Percentiles rank a stretch among this genome's conserved stretches.
phyloP scores from a whole-genome alignment of 2,797 vertebrate genomes.

The Eutrigla gurnardus region DNA sequence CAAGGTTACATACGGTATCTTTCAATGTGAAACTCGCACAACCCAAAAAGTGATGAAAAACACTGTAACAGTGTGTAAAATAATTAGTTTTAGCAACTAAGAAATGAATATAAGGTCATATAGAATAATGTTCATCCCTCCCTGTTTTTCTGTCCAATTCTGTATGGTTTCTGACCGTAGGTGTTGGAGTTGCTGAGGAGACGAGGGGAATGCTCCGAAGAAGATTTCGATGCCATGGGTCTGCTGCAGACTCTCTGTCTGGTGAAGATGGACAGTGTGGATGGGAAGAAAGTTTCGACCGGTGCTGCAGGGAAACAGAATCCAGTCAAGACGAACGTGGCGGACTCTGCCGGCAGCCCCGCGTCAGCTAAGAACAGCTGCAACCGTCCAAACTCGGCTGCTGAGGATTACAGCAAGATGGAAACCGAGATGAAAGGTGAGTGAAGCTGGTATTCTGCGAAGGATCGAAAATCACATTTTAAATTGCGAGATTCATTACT shows the following conservation, averaged over 20 bases:
- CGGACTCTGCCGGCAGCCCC: background rate
- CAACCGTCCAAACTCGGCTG: background rate
- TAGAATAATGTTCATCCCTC: no score
- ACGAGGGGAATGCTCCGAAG: conserved; percentile 71
- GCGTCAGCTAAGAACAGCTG: background rate
- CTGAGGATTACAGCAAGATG: conserved; percentile 5
- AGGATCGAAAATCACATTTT: background rate
- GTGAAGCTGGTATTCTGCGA: background rate
- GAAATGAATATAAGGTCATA: no score
- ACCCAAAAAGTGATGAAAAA: no score
- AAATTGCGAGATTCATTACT: background rate
- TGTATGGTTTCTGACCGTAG: conserved; percentile 38
- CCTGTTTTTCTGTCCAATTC: no score
- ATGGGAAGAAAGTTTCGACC: conserved; percentile 71
- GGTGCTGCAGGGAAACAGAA: conserved; percentile 12
- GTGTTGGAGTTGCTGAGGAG: conserved; percentile 89
- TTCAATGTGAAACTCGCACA: no score
- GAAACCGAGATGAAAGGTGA: conserved; percentile 85
- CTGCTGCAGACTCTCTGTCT: conserved; percentile 88
- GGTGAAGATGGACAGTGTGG: conserved; percentile 88
- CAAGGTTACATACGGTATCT: no score
- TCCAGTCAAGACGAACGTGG: fast-evolving
- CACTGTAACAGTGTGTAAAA: no score
- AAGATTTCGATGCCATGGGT: conserved; percentile 85
- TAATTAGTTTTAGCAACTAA: no score